phyloP scores from a whole-genome alignment of 2,797 vertebrate species.

The Synaphobranchus kaupii region DNA sequence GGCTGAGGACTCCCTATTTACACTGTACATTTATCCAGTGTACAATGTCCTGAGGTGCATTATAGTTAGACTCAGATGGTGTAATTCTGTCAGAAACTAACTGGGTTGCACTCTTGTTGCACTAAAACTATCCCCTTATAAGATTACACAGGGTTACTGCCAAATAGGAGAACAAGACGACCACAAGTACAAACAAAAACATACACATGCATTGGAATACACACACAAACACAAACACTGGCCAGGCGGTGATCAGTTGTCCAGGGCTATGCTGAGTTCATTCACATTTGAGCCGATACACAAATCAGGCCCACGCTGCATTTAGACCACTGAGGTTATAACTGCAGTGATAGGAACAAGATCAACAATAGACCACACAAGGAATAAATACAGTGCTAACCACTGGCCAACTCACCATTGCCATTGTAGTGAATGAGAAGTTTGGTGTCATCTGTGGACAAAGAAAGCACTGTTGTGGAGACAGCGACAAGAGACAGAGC shows the following conservation, averaged over 20 bases:
- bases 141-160: background rate
- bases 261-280: conserved; percentile 8
- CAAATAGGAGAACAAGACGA: background rate
- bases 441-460: conserved; percentile 78
- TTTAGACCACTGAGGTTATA: background rate
- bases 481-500: conserved; percentile 3
- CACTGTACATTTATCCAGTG: background rate
- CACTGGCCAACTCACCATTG: conserved; percentile 73
- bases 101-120: background rate
- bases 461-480: conserved; percentile 35
- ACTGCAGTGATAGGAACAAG: background rate
- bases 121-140: background rate
- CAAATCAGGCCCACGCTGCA: background rate
- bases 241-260: conserved; percentile 14
- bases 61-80: background rate
- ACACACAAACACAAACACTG: background rate
- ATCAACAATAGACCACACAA: conserved; percentile 5
- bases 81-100: background rate
- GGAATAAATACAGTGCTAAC: conserved; percentile 19
- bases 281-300: conserved; percentile 6
- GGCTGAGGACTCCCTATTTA: background rate
- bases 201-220: background rate
- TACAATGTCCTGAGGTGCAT: background rate
- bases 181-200: background rate
- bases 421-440: conserved; percentile 63